Evolutionary conservation across 2,888 invertebrate genomes (phyloP), one percentile per base, ranked within the genome.

Genomic region (Diachrysia chrysitis): DNA sequence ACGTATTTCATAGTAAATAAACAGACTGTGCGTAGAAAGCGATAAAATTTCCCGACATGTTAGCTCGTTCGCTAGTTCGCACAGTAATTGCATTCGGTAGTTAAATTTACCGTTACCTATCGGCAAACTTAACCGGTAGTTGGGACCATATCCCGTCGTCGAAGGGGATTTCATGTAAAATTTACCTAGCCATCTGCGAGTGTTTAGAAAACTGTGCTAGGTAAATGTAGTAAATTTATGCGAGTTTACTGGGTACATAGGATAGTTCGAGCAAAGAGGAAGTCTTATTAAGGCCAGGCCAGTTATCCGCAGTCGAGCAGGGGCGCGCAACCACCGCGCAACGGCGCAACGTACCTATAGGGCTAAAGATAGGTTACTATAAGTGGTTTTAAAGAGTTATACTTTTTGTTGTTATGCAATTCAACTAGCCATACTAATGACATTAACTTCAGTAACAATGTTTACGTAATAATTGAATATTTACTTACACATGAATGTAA

Each of bases 11-110:
- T 89, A 85, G 85, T 86, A 88, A 87, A 87, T 85, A 87, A 84
- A 85, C 82, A 80, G 60, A 69, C 68, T 75, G 81, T 77, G 82
- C 81, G 85, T 90, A 90, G 91, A 91, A 90, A 91, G 90, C 89
- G 85, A 90, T 91, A 89, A 85, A 87, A 83, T 89, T 88, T 86
- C 86, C 84, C 85, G 81, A 73, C 84, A 75, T 76, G 79, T 82
- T 79, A 82, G 82, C 83, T 70, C 72, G 73, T 69, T 73, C 78
- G 83, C 83, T 80, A 84, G 84, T 83, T 81, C 76, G 81, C 81
- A 81, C 76, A 75, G 83, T 89, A 87, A 90, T 91, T 89, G 88
- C 87, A 84, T 85, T 90, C 82, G 77, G 80, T 84, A 83, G 82
- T 84, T 86, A 89, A 87, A 89, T 88, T 87, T 85, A 85, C 87